Conservation (phyloP, 2,888 invertebrate species). For the Lepetodrilus schrolli region DNA sequence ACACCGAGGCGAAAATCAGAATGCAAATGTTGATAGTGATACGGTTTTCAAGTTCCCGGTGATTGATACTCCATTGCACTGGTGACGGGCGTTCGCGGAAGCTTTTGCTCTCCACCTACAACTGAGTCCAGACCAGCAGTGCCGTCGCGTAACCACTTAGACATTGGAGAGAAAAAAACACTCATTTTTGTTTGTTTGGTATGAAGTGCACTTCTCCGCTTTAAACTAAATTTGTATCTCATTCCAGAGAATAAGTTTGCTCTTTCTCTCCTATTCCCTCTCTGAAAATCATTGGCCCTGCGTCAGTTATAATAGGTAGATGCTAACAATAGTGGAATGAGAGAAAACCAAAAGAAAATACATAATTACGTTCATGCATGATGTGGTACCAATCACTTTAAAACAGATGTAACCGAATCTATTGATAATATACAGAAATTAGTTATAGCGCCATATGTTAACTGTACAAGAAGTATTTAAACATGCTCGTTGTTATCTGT, state of each 20-base stretch:
- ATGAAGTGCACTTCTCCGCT: too few species aligned
- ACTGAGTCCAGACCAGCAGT: background rate
- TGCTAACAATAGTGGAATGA: too few species aligned
- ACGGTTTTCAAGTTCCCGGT: background rate
- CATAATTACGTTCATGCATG: background rate
- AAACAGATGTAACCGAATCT: background rate
- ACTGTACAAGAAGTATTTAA: too few species aligned
- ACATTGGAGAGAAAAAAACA: too few species aligned
- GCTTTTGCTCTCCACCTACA: background rate
- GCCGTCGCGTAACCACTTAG: background rate
- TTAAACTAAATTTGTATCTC: conserved; percentile 17
- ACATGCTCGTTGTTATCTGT: too few species aligned
- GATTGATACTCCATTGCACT: background rate
- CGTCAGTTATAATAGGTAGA: too few species aligned
- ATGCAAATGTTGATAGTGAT: conserved; percentile 14
- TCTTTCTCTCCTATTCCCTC: background rate
- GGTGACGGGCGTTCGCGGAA: background rate
- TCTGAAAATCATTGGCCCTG: too few species aligned
- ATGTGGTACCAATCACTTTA: background rate
- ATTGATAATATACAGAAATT: background rate
- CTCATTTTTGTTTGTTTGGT: too few species aligned
- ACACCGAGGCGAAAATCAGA: conserved; percentile 13
- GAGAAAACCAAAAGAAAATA: too few species aligned
- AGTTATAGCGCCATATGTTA: too few species aligned
- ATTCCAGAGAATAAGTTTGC: conserved; percentile 3